Percentiles rank a stretch among this genome's conserved stretches.
phyloP scores from a whole-genome alignment of 2,797 vertebrate genomes.

The Falco biarmicus region DNA sequence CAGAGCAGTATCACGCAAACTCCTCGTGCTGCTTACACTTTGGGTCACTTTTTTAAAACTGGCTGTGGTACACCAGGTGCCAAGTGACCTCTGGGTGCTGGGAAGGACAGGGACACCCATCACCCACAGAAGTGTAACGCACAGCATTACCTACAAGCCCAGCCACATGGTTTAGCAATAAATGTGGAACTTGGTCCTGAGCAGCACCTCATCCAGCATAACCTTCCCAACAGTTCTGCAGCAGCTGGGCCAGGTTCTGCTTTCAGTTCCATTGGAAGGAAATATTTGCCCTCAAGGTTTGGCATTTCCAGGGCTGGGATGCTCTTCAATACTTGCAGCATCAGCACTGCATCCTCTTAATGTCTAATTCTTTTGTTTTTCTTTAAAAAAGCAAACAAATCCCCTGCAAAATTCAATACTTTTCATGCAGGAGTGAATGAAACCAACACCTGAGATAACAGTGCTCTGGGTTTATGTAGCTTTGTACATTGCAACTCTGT shows the following conservation, averaged over 20 bases:
- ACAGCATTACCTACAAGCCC: background rate
- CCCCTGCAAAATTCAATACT: background rate
- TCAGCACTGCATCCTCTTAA: background rate
- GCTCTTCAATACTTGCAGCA: background rate
- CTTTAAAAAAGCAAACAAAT: background rate
- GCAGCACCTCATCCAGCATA: background rate
- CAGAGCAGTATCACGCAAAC: background rate
- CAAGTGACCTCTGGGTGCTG: background rate
- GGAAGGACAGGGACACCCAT: background rate
- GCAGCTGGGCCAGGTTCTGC: background rate
- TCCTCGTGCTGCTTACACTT: background rate
- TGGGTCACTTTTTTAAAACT: background rate
- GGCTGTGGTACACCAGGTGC: background rate
- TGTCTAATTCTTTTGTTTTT: background rate
- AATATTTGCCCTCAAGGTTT: background rate
- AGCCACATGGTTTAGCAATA: background rate
- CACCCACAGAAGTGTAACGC: background rate
- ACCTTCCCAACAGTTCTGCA: background rate
- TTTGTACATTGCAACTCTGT: background rate
- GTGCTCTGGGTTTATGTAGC: background rate
- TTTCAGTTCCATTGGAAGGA: background rate
- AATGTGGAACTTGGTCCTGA: background rate
- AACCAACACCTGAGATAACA: background rate
- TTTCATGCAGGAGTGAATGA: background rate
- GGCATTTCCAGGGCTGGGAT: background rate